Evolutionary conservation across 2,113 vertebrate genomes (phyloP).

Genomic region (Strix uralensis): DNA sequence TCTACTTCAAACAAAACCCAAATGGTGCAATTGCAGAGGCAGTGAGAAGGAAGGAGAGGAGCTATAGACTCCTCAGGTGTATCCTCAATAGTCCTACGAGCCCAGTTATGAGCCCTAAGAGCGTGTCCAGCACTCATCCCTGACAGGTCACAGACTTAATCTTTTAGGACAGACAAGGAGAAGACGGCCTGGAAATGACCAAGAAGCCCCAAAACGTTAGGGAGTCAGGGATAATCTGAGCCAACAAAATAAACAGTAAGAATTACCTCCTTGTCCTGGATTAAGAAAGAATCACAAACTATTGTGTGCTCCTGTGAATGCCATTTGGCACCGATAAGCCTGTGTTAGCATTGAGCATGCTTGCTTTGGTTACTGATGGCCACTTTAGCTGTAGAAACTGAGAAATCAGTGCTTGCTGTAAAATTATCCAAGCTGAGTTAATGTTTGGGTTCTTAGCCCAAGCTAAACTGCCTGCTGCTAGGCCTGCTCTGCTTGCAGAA

Average conservation of each 20-base stretch:
- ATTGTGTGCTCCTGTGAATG: not conserved
- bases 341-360: fast-evolving
- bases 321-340: not conserved
- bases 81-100: not conserved
- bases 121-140: not conserved
- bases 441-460: not conserved
- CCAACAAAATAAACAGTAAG: not conserved
- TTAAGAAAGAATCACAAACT: not conserved
- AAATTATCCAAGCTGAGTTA: not conserved
- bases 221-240: not conserved
- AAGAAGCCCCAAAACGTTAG: not conserved
- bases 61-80: not conserved
- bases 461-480: not conserved
- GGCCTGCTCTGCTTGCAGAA: not conserved
- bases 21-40: not conserved
- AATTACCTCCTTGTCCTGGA: not conserved
- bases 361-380: not conserved
- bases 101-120: not conserved
- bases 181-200: not conserved
- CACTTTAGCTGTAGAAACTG: not conserved
- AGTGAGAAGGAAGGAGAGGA: not conserved
- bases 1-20: not conserved
- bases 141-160: not conserved
- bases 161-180: not conserved
- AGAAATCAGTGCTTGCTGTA: not conserved